phyloP scores from a whole-genome alignment of 2,797 vertebrate genomes.

The Cuniculus paca region DNA sequence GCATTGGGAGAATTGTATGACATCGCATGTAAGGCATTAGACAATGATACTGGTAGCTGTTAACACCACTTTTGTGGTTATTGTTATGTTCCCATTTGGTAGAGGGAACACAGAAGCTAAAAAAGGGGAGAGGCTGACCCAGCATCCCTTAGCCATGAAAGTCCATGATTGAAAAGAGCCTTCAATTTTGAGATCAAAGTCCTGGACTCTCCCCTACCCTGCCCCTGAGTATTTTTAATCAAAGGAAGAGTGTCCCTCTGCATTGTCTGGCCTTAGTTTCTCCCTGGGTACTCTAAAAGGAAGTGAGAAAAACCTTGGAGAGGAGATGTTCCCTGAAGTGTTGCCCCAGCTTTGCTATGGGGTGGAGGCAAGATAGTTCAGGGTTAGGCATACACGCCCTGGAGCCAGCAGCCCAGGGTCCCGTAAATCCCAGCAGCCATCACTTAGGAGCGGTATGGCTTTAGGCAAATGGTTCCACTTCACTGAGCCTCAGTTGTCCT shows the following conservation, averaged over 20 bases:
- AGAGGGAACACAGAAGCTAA: neutral
- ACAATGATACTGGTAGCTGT: neutral
- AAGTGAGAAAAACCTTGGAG: neutral
- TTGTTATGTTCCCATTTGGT: neutral
- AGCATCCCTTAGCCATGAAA: neutral
- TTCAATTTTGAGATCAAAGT: neutral
- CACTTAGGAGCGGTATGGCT: neutral
- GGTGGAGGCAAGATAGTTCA: neutral
- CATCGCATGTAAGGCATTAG: neutral
- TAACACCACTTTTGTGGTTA: neutral
- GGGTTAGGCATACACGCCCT: neutral
- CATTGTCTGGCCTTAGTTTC: constrained; percentile 64
- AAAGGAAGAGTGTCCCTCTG: neutral
- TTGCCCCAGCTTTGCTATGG: neutral
- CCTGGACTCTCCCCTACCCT: neutral
- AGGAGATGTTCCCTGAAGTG: neutral
- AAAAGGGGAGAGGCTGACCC: neutral
- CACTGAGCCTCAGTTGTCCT: constrained; percentile 29
- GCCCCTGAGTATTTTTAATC: neutral
- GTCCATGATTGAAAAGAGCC: neutral
- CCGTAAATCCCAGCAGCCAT: neutral
- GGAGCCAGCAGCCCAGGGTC: neutral
- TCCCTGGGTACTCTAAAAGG: neutral
- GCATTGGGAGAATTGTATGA: neutral
- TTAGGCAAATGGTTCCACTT: neutral